Evolutionary conservation across 2,797 vertebrate genomes (phyloP), one percentile per base, ranked within the genome.

Genomic region (Platyrinchus mystaceus): DNA sequence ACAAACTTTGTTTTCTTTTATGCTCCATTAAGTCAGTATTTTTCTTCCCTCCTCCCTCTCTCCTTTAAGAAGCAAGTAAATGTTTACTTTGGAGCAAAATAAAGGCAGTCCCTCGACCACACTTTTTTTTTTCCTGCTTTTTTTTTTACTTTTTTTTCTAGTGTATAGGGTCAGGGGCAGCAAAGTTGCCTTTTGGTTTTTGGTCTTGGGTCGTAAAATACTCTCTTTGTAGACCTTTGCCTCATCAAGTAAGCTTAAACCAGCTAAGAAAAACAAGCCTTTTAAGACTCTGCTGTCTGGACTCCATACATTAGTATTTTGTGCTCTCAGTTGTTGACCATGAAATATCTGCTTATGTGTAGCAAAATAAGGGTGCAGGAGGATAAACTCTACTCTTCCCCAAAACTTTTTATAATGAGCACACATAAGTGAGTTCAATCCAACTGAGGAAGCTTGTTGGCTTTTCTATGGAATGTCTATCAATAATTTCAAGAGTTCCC

Each of bases 31-130:
- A 64, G 62, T 34, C 39, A 44, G 14, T 73, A 26, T 90, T 92
- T 88, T 90, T 32, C 23, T 75, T 92, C 49, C 12, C 32, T 78
- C 30, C 64, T 55, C 52, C 10, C 18, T 52, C 49, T 56, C 16
- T 44, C 14, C 21, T 71, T 80, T 81, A 68, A 86, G 90, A 94
- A 71, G 6, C 28, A 88, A 87, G 62, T 49, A 84, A 94, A 58
- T 88, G 78, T 91, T 91, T 94, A 70, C 71, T 79, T 64, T 89
- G 80, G 67, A 88, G 27, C 16, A 78, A 92, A 91, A 90, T 50
- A 46, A 88, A 90, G 53, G 55, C 44, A 91, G 16, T 23, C 6
- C 4, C 22, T 85, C 22, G 44, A 39, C 26, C 12, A 63, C 9
- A 6, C 1, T 44, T 12, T 26, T 22, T 18, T 21, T 64, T 26